These are phyloP conservation scores for Listronotus oregonensis DNA, from an alignment of 1,140 invertebrate genomes.

Conservation along the genomic window DNA sequence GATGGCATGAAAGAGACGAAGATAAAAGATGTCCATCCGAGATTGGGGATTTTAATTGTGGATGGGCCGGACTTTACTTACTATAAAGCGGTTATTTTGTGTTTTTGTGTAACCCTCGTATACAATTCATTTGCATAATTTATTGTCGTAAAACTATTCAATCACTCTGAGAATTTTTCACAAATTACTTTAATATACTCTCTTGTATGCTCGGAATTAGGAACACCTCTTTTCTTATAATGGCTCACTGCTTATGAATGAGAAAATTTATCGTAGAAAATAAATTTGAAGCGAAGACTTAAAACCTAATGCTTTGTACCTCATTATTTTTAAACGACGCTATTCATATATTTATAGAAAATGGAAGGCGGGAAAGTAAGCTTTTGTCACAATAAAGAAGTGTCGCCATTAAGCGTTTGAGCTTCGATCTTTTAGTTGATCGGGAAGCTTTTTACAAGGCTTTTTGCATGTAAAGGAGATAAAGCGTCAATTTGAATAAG, in stretches of 20 bases:
- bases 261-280: slow-evolving; percentile 12
- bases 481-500: too few species aligned
- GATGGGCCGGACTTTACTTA: too few species aligned
- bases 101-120: too few species aligned
- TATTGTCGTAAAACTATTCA: background rate
- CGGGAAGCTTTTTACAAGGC: too few species aligned
- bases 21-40: too few species aligned
- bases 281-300: slow-evolving; percentile 3
- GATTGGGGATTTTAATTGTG: too few species aligned
- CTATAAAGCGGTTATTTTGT: too few species aligned
- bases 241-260: slow-evolving; percentile 10
- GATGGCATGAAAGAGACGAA: too few species aligned
- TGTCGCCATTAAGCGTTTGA: too few species aligned
- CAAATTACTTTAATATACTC: background rate
- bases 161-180: background rate
- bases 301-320: slow-evolving; percentile 3
- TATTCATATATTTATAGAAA: slow-evolving; percentile 17
- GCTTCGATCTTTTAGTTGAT: too few species aligned
- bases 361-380: slow-evolving; percentile 7
- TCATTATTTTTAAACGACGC: slow-evolving; percentile 11
- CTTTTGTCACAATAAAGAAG: background rate
- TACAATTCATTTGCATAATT: slow-evolving; percentile 2
- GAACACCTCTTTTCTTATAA: background rate
- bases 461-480: too few species aligned
- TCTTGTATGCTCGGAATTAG: slow-evolving; percentile 2